Evolutionary conservation across 2,888 invertebrate species (phyloP).

Genomic region (Chromoteleia sp.): DNA sequence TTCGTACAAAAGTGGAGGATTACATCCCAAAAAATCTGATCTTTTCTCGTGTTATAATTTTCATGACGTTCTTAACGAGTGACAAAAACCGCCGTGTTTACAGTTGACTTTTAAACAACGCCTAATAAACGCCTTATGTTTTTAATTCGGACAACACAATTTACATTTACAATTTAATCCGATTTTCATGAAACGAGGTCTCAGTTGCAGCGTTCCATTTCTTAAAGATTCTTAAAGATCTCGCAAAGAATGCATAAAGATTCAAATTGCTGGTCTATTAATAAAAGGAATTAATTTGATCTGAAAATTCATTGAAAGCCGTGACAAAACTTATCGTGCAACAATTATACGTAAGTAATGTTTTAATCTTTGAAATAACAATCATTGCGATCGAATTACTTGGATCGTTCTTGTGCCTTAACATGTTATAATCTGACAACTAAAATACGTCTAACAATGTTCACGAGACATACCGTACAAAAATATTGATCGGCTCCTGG

Average conservation of each 20-base stretch:
- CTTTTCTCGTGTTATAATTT: no score
- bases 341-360: not conserved
- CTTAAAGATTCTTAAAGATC: slow-evolving; percentile 21
- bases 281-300: slow-evolving; percentile 6
- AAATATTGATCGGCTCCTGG: slow-evolving; percentile 18
- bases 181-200: slow-evolving; percentile 20
- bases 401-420: no score
- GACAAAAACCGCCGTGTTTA: no score
- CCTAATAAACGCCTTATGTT: not conserved
- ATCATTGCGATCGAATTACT: no score
- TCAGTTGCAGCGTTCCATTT: slow-evolving; percentile 3
- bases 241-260: slow-evolving; percentile 9
- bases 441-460: not conserved
- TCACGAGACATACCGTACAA: not conserved
- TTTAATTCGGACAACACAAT: not conserved
- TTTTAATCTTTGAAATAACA: no score
- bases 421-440: no score
- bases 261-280: slow-evolving; percentile 5
- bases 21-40: no score
- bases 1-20: no score
- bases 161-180: slow-evolving; percentile 32
- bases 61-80: no score
- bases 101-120: not conserved
- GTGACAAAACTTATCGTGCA: not conserved
- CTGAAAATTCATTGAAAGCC: not conserved